Conservation (phyloP, 2,888 invertebrate species). For the Drosophila sordidula region DNA sequence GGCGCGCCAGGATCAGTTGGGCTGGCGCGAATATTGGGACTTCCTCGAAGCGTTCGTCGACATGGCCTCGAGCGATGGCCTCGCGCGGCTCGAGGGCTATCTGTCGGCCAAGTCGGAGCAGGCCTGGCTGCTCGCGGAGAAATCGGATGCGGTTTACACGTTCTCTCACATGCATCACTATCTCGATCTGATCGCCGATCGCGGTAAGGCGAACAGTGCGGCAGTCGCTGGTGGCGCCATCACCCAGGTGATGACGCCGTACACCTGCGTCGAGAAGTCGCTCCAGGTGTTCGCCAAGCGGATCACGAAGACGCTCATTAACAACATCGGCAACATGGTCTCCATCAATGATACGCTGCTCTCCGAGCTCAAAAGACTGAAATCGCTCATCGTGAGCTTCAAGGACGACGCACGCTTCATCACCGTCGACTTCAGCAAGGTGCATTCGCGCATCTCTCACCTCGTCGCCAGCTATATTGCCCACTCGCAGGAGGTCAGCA, state of each 20-base stretch:
- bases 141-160: conserved; percentile 32
- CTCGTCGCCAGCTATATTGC: conserved; percentile 88
- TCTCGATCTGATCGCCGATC: conserved; percentile 46
- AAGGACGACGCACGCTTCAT: conserved; percentile 89
- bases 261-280: conserved; percentile 87
- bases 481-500: conserved; percentile 78
- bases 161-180: conserved; percentile 51
- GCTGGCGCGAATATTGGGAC: conserved; percentile 97
- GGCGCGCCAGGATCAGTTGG: conserved; percentile 90
- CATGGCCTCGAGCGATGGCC: conserved; percentile 90
- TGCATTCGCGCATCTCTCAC: conserved; percentile 89
- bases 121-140: conserved; percentile 27
- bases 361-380: conserved; percentile 89
- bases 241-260: conserved; percentile 83
- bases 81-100: conserved; percentile 90
- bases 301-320: conserved; percentile 88
- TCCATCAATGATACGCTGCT: conserved; percentile 88
- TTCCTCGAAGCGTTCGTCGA: conserved; percentile 94
- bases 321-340: conserved; percentile 86
- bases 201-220: conserved; percentile 9
- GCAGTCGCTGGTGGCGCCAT: conserved; percentile 26
- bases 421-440: conserved; percentile 88
- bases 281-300: conserved; percentile 89
- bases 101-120: conserved; percentile 83
- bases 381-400: conserved; percentile 89